A percentile compares a stretch with the other conserved stretches of the same genome.
Conservation (phyloP, 2,888 invertebrate genomes). For the Drosophila imparisetae region DNA sequence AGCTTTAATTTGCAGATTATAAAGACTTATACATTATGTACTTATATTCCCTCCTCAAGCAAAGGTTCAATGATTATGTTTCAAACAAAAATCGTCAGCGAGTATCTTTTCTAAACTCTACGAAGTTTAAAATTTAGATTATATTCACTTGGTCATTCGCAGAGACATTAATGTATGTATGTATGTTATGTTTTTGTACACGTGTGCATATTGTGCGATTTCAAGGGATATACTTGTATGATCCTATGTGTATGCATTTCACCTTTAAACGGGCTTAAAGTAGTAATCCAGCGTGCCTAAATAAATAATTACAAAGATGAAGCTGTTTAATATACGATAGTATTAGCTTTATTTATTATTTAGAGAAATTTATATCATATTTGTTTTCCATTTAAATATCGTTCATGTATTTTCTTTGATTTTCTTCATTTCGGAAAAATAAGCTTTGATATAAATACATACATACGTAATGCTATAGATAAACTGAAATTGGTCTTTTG, state of each 20-base stretch:
- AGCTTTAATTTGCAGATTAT: constrained; percentile 54
- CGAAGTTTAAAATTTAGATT: constrained; percentile 14
- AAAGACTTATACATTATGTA: constrained; percentile 37
- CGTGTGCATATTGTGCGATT: constrained; percentile 25
- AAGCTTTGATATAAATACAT: constrained; percentile 22
- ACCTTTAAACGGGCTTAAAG: constrained; percentile 35
- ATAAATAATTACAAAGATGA: constrained; percentile 58
- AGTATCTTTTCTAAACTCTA: constrained; percentile 17
- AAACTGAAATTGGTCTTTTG: constrained; percentile 27
- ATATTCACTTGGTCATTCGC: constrained; percentile 43
- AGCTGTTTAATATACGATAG: constrained; percentile 37
- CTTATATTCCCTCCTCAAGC: constrained; percentile 35
- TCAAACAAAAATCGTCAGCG: constrained; percentile 23
- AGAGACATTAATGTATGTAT: constrained; percentile 9
- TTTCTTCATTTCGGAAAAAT: constrained; percentile 13
- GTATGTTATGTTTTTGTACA: constrained; percentile 33
- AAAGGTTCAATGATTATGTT: constrained; percentile 11
- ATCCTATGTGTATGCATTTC: constrained; percentile 28
- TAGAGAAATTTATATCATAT: constrained; percentile 34
- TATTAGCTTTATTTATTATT: constrained; percentile 56
- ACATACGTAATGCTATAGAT: constrained; percentile 26
- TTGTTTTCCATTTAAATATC: constrained; percentile 32
- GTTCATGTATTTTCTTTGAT: neutral
- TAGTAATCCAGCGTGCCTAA: constrained; percentile 52
- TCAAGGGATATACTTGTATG: constrained; percentile 25